These are phyloP conservation scores for Puffinus mauretanicus DNA, from an alignment of 2,113 vertebrate species.

Conservation along the genomic window DNA sequence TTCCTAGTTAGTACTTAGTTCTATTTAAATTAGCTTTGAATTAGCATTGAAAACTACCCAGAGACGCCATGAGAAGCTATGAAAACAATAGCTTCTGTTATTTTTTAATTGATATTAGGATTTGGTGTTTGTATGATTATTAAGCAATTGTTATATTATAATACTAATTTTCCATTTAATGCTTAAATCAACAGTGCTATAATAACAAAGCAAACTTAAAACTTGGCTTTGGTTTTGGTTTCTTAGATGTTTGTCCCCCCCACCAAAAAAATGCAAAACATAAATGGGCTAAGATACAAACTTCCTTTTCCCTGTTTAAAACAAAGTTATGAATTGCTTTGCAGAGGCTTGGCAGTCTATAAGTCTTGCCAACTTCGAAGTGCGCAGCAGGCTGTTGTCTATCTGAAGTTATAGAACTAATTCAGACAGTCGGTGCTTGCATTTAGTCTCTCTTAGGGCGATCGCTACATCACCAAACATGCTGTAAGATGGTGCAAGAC, in stretches of 20 bases:
- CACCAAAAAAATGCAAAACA: background rate
- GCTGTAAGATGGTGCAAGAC: background rate
- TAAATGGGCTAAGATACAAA: background rate
- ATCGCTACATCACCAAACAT: background rate
- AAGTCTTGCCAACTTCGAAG: background rate
- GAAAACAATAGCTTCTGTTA: background rate
- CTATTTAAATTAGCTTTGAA: background rate
- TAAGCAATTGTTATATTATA: background rate
- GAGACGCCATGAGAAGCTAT: background rate
- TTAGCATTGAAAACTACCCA: background rate
- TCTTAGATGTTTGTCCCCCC: background rate
- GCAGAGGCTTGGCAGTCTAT: background rate
- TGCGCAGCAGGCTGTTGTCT: background rate
- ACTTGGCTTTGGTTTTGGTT: background rate
- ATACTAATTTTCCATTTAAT: background rate
- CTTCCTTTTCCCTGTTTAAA: background rate
- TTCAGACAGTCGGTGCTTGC: background rate
- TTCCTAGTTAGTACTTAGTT: background rate
- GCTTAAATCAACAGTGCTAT: background rate
- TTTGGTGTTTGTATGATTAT: background rate
- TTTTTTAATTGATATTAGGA: background rate
- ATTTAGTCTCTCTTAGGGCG: background rate
- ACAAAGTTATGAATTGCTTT: background rate
- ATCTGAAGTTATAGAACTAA: background rate
- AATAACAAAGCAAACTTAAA: background rate